Evolutionary conservation across 92 coral and sea anemone species (phyloP).

Genomic region (Ricordea florida): DNA sequence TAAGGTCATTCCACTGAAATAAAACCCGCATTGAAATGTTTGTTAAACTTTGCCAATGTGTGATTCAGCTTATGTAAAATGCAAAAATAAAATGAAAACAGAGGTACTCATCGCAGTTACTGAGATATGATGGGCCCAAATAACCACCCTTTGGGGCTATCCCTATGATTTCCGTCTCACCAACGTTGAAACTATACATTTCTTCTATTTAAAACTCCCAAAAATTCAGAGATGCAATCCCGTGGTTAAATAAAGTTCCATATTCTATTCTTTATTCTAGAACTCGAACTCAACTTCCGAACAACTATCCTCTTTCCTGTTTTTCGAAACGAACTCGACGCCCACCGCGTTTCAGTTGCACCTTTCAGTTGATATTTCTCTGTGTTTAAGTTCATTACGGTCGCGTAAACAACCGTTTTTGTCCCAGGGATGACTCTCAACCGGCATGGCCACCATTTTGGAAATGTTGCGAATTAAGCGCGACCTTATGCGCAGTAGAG

Average conservation of each 20-base stretch:
- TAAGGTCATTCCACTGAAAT: neutral
- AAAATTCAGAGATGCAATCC: neutral
- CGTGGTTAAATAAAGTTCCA: neutral
- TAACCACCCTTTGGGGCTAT: neutral
- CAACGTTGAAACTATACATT: neutral
- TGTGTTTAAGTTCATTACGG: neutral
- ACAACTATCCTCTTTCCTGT: neutral
- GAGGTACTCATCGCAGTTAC: neutral
- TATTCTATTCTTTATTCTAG: neutral
- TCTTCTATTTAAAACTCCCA: neutral
- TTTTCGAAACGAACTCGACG: neutral
- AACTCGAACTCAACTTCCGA: neutral
- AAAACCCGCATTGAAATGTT: neutral
- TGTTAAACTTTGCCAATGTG: neutral
- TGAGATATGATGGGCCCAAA: neutral
- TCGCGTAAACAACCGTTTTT: constrained; percentile 25
- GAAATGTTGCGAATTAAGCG: constrained; percentile 20
- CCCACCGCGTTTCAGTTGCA: neutral
- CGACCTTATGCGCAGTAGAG: constrained; percentile 5
- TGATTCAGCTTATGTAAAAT: no score
- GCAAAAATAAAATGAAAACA: neutral
- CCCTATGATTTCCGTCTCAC: neutral
- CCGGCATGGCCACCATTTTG: constrained; percentile 12
- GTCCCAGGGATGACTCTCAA: constrained; percentile 1
- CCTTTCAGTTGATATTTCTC: neutral